Evolutionary conservation across 2,888 invertebrate species (phyloP), one percentile per base, ranked within the genome.

Genomic region (Cistogaster globosa): DNA sequence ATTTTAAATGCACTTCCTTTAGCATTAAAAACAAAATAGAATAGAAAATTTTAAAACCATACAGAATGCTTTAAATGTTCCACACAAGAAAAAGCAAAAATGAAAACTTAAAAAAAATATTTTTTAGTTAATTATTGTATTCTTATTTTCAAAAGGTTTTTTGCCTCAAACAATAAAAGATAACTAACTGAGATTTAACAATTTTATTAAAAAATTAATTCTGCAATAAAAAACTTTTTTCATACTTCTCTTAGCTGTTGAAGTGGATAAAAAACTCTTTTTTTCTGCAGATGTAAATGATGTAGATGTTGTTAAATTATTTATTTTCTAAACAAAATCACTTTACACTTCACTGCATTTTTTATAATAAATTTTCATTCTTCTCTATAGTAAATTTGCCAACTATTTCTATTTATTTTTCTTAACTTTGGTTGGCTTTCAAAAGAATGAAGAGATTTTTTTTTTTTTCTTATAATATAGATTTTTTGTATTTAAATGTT

Each of bases 331-430:
- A 78, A 82, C 60, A 78, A 79, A 85, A 79, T 78, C 82, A 85
- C 82, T 85, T 82, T 79, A 85, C 85, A 85, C 85, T 82, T 85
- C 85, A 85, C 78, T 85, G 85, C 75, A 75, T 79, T 65, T 77
- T 45, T 51, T 20, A 82, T 71, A 78, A 71, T 38, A 72, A 62
- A 68, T 77, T 72, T 84, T 72, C 68, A 42, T 67, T 68, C 71
- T 8, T 48, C 12, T 68, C 71, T 7, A 20, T 57, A 22, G 3
- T 26, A 69, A 60, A 72, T 71, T 75, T 79, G 82, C 82, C 85
- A 85, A 85, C 75, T 85, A 62, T 82, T 48, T 74, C 55, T 38
- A 42, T 65, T 74, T 63, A 63, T 36, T 62, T 68, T 72, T 60
- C 67, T 72, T 62, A 16, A 58, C 51, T 60, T n/a, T 32, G 58